A percentile compares a stretch with the other conserved stretches of the same genome.
Conservation (phyloP, 1,140 invertebrate genomes). For the Galleria mellonella region DNA sequence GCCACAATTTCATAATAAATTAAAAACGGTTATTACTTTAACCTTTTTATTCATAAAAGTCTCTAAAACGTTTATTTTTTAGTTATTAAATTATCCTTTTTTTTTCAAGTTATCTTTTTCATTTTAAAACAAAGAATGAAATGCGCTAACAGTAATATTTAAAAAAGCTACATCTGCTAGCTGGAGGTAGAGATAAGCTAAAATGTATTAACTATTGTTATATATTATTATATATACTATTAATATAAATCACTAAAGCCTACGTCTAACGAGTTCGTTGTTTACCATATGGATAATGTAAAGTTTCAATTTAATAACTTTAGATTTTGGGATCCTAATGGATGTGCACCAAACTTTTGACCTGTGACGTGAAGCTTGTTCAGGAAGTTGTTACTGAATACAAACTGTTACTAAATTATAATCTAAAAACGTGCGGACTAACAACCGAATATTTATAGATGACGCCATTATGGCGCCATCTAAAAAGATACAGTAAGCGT, state of each 20-base stretch:
- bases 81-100: no score
- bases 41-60: no score
- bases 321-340: background rate
- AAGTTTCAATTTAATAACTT: background rate
- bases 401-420: constrained; percentile 56
- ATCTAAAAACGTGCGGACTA: constrained; percentile 39
- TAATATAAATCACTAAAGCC: background rate
- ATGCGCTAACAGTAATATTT: no score
- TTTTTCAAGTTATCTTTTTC: no score
- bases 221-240: background rate
- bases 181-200: no score
- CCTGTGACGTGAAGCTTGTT: background rate
- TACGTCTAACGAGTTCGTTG: background rate
- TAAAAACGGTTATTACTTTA: no score
- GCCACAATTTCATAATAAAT: background rate
- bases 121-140: no score
- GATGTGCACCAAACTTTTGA: background rate
- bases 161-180: no score
- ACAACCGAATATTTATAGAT: constrained; percentile 61
- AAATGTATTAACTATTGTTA: no score
- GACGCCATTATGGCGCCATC: constrained; percentile 48
- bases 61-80: no score
- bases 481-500: constrained; percentile 50
- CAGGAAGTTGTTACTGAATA: constrained; percentile 20
- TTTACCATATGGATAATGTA: background rate